Percentiles rank a stretch among this genome's conserved stretches.
Conservation (phyloP, 2,888 invertebrate genomes). For the Latheticus oryzae region DNA sequence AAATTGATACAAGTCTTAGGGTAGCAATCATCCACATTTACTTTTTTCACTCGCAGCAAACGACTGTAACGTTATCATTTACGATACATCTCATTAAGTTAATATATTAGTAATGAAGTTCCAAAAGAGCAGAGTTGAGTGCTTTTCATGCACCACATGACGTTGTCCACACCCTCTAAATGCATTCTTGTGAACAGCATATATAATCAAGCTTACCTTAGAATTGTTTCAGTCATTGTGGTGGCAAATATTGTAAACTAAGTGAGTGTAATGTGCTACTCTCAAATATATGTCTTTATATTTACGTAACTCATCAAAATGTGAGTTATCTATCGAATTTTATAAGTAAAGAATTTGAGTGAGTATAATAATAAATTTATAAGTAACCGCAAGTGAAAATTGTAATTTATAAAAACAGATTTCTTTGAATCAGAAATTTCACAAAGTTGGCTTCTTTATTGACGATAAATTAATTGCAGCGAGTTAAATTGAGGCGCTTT, state of each 20-base stretch:
- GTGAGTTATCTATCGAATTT: too few species aligned
- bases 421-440: too few species aligned
- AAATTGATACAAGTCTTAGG: conserved; percentile 20
- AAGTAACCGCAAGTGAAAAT: too few species aligned
- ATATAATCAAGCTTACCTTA: conserved; percentile 36
- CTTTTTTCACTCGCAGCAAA: conserved; percentile 22
- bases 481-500: too few species aligned
- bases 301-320: conserved; percentile 22
- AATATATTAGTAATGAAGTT: conserved; percentile 43
- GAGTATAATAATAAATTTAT: too few species aligned
- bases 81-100: conserved; percentile 38
- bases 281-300: too few species aligned
- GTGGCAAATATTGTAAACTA: conserved; percentile 25
- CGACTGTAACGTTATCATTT: conserved; percentile 23
- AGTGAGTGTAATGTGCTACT: conserved; percentile 33
- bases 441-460: too few species aligned
- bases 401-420: too few species aligned
- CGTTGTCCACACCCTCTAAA: conserved; percentile 34
- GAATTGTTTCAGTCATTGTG: conserved; percentile 24
- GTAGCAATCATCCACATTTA: conserved; percentile 15
- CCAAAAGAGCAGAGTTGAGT: conserved; percentile 47
- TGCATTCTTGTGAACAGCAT: conserved; percentile 38
- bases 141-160: conserved; percentile 55
- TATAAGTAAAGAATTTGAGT: too few species aligned
- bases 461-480: too few species aligned